Percentiles rank a stretch among this genome's conserved stretches.
phyloP scores from a whole-genome alignment of 2,888 invertebrate genomes.

The Trimorus sp. region DNA sequence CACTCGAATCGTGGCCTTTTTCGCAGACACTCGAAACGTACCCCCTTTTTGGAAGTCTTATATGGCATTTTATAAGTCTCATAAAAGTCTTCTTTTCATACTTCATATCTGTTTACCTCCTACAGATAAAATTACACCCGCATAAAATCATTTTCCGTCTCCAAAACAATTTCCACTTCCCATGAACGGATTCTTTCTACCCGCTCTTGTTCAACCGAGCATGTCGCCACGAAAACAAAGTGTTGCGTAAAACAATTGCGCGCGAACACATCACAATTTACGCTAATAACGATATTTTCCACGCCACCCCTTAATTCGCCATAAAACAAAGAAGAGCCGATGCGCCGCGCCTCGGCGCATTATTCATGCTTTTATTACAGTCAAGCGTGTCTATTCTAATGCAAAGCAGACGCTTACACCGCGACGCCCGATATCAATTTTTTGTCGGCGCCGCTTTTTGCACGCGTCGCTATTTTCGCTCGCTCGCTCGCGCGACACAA shows the following conservation, averaged over 20 bases:
- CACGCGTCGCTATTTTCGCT: conserved; percentile 7
- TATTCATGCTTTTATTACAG: conserved; percentile 67
- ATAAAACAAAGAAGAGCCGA: conserved; percentile 63
- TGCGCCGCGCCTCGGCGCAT: conserved; percentile 49
- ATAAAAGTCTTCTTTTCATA: no score
- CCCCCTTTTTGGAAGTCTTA: no score
- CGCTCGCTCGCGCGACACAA: conserved; percentile 17
- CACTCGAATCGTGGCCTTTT: no score
- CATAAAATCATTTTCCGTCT: no score
- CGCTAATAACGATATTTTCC: conserved; percentile 39
- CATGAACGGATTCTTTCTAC: neutral
- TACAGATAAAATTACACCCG: neutral
- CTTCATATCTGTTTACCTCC: no score
- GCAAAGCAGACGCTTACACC: conserved; percentile 66
- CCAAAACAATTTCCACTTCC: no score
- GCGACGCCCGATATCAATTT: conserved; percentile 60
- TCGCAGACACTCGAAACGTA: no score
- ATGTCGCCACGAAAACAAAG: neutral
- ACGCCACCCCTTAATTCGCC: conserved; percentile 25
- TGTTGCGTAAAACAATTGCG: conserved; percentile 4
- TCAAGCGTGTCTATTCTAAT: conserved; percentile 66
- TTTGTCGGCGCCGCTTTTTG: conserved; percentile 24
- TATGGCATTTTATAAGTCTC: no score
- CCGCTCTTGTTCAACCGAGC: neutral
- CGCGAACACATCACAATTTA: conserved; percentile 28